Base-by-base conservation (phyloP, 1,140 invertebrate genomes). In the Harlomillsia oculata region DNA sequence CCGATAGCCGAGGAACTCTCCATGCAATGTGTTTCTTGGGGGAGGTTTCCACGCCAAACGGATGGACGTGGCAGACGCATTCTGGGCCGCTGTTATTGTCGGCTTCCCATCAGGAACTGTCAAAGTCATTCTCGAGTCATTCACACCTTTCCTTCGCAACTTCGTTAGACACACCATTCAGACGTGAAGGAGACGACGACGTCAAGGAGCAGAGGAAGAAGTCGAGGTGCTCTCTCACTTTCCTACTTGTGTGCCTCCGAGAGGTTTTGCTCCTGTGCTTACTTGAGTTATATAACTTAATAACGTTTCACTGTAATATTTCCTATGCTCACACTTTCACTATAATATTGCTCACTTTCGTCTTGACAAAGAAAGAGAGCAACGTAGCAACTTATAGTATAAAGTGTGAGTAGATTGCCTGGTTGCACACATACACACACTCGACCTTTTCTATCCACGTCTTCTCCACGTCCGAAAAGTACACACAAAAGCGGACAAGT, bases 1-100 rank as follows among this genome's bases (percentile, higher is more conserved):
- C 57, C 80, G 75, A 70, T 86, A 86, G 53, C 84, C 84, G 9
- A 85, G 73, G 70, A 86, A 86, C 71, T 86, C 83, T n/a, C 84
- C 84, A 66, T 85, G 78, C 66, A 86, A 81, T 45, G 81, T 82
- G 65, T 80, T 77, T 32, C 72, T 71, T 30, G 75, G 76, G 56
- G 84, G 84, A 45, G 83, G 76, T 62, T 78, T 76, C 83, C 83
- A 86, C 53, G 80, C 77, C 62, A 87, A 76, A 66, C 80, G 80
- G 56, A 87, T 76, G 29, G 81, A 79, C 26, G 79, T 81, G 52
- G 81, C 75, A 49, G 81, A 84, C 36, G 77, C 78, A 67, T 86
- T 86, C 67, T 83, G 78, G 5, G 83, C 83, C 32, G 76, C 76
- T 21, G 78, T 83, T 56, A 85, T 83, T 37, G 75, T 78, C 46